Conservation (phyloP, 2,888 invertebrate species). For the Sturmia bella region DNA sequence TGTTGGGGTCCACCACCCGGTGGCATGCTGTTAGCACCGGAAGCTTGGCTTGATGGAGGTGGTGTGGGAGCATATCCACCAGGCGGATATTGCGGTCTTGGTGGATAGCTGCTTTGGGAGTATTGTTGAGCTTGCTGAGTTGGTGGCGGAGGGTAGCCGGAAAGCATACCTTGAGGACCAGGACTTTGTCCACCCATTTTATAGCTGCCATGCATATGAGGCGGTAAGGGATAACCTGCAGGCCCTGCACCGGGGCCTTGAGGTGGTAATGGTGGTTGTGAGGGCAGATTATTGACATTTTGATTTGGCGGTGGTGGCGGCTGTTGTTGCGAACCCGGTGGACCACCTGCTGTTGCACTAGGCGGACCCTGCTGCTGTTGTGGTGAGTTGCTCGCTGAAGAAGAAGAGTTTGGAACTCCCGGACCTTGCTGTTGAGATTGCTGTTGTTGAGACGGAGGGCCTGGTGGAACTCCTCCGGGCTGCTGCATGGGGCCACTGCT, state of each 20-base stretch:
- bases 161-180: conserved; percentile 83
- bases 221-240: conserved; percentile 77
- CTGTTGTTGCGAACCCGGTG: conserved; percentile 77
- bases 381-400: conserved; percentile 79
- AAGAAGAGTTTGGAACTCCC: conserved; percentile 76
- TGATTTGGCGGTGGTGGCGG: conserved; percentile 77
- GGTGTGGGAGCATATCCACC: conserved; percentile 83
- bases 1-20: conserved; percentile 81
- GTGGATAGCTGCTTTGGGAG: conserved; percentile 83
- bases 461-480: conserved; percentile 74
- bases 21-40: conserved; percentile 79
- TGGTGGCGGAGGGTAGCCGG: conserved; percentile 84
- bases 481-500: conserved; percentile 82
- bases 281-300: conserved; percentile 79
- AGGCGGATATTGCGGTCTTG: conserved; percentile 83
- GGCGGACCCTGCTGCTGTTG: conserved; percentile 78
- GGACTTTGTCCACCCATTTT: conserved; percentile 84
- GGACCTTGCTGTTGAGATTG: conserved; percentile 77
- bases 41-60: conserved; percentile 83
- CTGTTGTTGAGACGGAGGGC: conserved; percentile 76
- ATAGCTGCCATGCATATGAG: conserved; percentile 84
- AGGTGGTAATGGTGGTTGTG: conserved; percentile 77
- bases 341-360: conserved; percentile 76
- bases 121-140: conserved; percentile 83
- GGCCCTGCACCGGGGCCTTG: conserved; percentile 73